Base-by-base conservation (phyloP, 1,140 invertebrate genomes). In the Drosophila parabipectinata region DNA sequence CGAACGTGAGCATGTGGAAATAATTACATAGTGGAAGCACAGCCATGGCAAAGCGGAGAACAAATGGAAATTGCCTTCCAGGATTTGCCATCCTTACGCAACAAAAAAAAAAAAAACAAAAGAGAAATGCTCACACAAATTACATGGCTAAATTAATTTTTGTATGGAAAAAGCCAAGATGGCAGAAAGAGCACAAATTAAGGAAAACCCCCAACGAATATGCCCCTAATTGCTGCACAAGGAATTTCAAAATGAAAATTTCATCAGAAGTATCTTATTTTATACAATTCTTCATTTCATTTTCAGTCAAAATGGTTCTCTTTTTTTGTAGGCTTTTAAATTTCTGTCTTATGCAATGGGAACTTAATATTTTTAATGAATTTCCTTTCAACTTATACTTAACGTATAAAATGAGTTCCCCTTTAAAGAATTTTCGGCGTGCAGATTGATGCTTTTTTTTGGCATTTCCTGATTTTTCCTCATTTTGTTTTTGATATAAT, bases 201-300 rank as follows among this genome's bases (percentile, higher is more conserved):
- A 56, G 61, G 47, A 18, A 58, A 47, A 50, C 56, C 34, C 48
- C 47, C 57, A 58, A 28, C 60, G 75, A 62, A 78, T 82, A 64
- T 69, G 62, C 48, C 61, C 78, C 71, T 87, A 87, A 87, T 87
- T 88, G 82, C 75, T 82, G 72, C 71, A 61, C 78, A 68, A 68
- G 83, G 83, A 87, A 88, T 87, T 82, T 76, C 41, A 55, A 82
- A 87, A 87, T 87, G 69, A 87, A 76, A 87, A 74, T 75, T 78
- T 82, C 74, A 75, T 76, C 78, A 78, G 69, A 67, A 75, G 66
- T 87, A 69, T 75, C 62, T 82, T 75, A 59, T 77, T 78, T 78
- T 67, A 53, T 81, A 66, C 81, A 37, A 77, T 71, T 84, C 34
- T 30, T 58, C 53, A 67, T 82, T 55, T 77, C 50, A 39, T 60